phyloP scores from a whole-genome alignment of 2,888 invertebrate genomes.

The Ochropleura plecta region DNA sequence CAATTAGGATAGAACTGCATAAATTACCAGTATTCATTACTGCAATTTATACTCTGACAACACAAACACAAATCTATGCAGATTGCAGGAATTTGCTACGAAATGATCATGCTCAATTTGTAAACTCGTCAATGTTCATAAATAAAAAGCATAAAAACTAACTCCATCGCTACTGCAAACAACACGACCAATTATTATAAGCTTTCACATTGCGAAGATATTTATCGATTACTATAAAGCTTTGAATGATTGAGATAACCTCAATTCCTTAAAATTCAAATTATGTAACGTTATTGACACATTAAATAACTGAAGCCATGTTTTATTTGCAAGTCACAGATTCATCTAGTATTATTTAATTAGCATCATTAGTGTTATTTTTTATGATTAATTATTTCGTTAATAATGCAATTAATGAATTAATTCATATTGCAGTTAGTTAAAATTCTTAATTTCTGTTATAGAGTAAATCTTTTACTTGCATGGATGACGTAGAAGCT shows the following conservation, averaged over 20 bases:
- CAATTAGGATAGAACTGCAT: background rate
- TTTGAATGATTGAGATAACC: conserved; percentile 25
- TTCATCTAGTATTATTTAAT: conserved; percentile 6
- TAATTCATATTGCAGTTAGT: background rate
- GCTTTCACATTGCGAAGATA: conserved; percentile 39
- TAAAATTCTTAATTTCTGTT: background rate
- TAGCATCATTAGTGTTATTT: conserved; percentile 8
- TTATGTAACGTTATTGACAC: conserved; percentile 37
- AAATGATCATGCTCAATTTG: background rate
- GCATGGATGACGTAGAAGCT: background rate
- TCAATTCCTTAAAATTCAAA: conserved; percentile 19
- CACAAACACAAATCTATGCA: no score
- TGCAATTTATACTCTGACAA: background rate
- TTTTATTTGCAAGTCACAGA: conserved; percentile 9
- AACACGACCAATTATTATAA: conserved; percentile 1
- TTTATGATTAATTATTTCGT: background rate
- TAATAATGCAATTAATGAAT: background rate
- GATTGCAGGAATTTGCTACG: background rate
- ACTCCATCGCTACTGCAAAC: background rate
- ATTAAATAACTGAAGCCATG: conserved; percentile 15
- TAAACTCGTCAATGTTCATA: background rate
- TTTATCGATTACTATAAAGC: conserved; percentile 3
- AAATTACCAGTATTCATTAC: background rate
- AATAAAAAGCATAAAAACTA: background rate
- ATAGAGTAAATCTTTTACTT: background rate